Evolutionary conservation across 2,797 vertebrate genomes (phyloP), one percentile per base, ranked within the genome.

Genomic region (Clarias fuscus): DNA sequence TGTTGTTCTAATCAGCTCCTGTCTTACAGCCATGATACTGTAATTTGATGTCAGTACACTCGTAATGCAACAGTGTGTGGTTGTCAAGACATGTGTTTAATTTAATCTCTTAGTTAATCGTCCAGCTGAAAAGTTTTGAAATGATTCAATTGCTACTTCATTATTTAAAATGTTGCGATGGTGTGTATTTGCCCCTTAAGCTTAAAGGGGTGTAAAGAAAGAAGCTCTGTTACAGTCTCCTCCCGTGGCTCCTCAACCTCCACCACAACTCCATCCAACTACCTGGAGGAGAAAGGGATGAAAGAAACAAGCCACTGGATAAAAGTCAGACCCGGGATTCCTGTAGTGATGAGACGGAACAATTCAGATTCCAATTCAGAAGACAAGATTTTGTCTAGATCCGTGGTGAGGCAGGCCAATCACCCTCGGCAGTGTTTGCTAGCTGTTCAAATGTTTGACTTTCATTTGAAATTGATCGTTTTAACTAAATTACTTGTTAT

Each of bases 281-380:
- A 96, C 71, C 82, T 95, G 0, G 98, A 99, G 91, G 98, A 97
- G 94, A 98, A 98, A 86, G 94, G 94, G 0, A 89, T 94, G 85
- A 98, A 98, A 95, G 97, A 98, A 85, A 98, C 97, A 91, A 88
- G 93, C 88, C 97, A 96, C 92, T 95, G 95, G 92, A 89, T 96
- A 72, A 98, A 97, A 88, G 91, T 92, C 82, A 99, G 98, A 91
- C 91, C 94, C 0, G 97, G 98, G 77, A 92, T 93, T 0, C 96
- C 92, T 0, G 97, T 98, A 89, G 88, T 96, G 75, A 98, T 96
- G 92, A 98, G 97, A 88, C 90, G 93, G 0, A 93, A 95, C 10
- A 97, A 98, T 89, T 96, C 96, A 0, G 97, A 99, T 87, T 98
- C 97, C 0, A 96, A 98, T 89, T 99, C 97, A 0, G 98, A 99